Evolutionary conservation across 2,888 invertebrate species (phyloP).

Genomic region (Troglohyphantes excavatus): DNA sequence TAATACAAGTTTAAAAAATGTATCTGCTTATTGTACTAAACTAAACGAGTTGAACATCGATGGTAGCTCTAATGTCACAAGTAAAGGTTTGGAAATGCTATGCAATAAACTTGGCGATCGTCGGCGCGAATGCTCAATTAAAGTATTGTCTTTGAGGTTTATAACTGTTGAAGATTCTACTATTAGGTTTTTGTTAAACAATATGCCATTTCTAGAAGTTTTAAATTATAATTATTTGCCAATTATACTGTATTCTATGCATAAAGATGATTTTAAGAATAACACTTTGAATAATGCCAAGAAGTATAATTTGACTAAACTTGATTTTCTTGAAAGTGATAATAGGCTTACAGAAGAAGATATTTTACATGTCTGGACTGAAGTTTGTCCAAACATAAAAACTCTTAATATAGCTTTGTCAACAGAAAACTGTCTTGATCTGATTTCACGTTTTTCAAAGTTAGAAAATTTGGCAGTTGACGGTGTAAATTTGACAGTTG

Average conservation of each 20-base stretch:
- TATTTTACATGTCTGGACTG: background rate
- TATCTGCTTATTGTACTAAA: background rate
- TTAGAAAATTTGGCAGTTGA: background rate
- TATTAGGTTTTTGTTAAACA: conserved; percentile 13
- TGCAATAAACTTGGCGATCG: too few relatives aligned
- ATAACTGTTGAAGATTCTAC: background rate
- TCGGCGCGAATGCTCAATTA: background rate
- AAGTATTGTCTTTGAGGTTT: background rate
- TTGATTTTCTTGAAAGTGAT: too few relatives aligned
- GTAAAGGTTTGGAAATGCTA: background rate
- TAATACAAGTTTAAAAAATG: background rate
- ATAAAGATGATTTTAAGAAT: conserved; percentile 5
- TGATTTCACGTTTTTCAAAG: background rate
- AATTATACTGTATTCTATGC: conserved; percentile 22
- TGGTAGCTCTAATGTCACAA: background rate
- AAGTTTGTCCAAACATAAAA: background rate
- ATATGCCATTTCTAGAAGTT: conserved; percentile 26
- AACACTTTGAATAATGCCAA: background rate
- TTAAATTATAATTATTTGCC: background rate
- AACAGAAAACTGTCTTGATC: background rate
- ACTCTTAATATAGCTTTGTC: background rate
- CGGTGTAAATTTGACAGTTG: too few relatives aligned
- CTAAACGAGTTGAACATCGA: conserved; percentile 11
- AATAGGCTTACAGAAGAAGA: background rate
- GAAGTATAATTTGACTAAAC: conserved; percentile 46